Evolutionary conservation across 2,888 invertebrate species (phyloP).

Genomic region (Pandemis corylana): DNA sequence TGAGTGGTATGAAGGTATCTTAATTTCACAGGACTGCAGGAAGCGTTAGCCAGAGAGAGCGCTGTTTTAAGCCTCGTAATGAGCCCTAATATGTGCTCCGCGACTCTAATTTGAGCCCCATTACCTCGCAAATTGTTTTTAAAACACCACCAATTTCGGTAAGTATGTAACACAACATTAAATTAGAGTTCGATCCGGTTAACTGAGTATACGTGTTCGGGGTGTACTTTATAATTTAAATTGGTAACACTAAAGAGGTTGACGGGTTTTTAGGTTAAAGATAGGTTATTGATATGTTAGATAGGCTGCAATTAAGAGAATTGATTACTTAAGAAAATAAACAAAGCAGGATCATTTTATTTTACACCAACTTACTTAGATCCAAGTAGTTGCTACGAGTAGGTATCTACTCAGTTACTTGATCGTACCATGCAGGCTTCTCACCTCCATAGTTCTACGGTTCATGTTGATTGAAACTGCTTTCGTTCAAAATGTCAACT

Average conservation of each 20-base stretch:
- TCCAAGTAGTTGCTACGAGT: no score
- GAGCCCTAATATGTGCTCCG: slow-evolving; percentile 52
- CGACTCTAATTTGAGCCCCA: slow-evolving; percentile 53
- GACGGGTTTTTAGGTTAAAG: background rate
- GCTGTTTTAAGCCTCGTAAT: slow-evolving; percentile 56
- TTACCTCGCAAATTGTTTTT: slow-evolving; percentile 53
- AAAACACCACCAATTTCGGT: slow-evolving; percentile 44
- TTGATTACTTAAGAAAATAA: no score
- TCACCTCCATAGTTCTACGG: background rate
- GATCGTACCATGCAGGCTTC: background rate
- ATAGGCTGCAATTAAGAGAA: no score
- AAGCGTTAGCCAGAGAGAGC: slow-evolving; percentile 50
- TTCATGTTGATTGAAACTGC: slow-evolving; percentile 1
- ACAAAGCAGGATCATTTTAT: no score
- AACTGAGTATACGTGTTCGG: background rate
- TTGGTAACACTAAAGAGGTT: background rate
- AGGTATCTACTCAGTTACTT: no score
- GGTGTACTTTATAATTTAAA: background rate
- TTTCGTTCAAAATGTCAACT: background rate
- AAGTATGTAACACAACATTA: slow-evolving; percentile 34
- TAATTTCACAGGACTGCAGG: slow-evolving; percentile 49
- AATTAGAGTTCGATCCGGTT: slow-evolving; percentile 32
- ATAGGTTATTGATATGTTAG: background rate
- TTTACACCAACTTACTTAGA: no score
- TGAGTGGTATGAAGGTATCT: slow-evolving; percentile 28